These are phyloP conservation scores for Nothocercus nigrocapillus DNA, from an alignment of 2,113 vertebrate species.

Conservation along the genomic window DNA sequence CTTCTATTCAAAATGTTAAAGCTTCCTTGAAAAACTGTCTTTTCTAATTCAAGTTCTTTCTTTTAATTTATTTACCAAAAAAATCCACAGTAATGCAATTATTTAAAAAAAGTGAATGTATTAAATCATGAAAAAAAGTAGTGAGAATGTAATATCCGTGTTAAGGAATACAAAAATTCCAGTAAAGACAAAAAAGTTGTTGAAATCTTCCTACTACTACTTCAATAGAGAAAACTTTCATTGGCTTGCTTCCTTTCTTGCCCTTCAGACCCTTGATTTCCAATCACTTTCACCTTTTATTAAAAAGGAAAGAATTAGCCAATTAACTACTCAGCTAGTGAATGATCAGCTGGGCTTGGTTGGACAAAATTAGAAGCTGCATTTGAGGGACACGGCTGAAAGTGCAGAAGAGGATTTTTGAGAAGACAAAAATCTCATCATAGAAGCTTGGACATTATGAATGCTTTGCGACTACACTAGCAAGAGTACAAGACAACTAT, in stretches of 20 bases:
- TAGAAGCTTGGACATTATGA: background rate
- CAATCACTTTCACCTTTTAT: background rate
- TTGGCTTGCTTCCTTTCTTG: background rate
- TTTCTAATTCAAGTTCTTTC: background rate
- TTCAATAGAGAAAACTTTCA: background rate
- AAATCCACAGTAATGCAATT: background rate
- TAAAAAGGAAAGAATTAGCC: background rate
- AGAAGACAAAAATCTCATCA: background rate
- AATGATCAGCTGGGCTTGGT: background rate
- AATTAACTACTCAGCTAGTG: background rate
- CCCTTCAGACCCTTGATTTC: background rate
- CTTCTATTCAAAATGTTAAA: background rate
- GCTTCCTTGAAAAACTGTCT: background rate
- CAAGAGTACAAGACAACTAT: background rate
- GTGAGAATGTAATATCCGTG: background rate
- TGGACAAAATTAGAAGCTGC: background rate
- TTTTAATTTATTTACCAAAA: background rate
- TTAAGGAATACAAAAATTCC: background rate
- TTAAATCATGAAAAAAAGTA: background rate
- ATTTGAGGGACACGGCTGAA: background rate
- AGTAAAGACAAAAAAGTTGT: background rate
- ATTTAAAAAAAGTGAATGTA: background rate
- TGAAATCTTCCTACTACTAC: background rate
- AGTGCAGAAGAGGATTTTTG: accelerated
- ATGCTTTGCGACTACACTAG: background rate